Percentiles rank a stretch among this genome's conserved stretches.
Evolutionary conservation across 1,140 invertebrate genomes (phyloP).

Genomic region (Mesaphorura yosii): DNA sequence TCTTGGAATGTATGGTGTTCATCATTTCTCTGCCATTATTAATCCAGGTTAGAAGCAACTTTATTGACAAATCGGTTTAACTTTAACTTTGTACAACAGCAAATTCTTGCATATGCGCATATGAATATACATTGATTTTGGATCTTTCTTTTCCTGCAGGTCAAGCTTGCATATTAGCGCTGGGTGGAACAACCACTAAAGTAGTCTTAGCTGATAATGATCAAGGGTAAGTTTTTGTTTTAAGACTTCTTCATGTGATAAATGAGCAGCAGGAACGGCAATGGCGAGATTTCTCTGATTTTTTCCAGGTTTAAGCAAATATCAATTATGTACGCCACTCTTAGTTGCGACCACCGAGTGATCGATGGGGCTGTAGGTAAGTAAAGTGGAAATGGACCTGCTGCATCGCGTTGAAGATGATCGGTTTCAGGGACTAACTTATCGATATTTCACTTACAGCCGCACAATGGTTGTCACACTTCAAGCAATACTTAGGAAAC

Average conservation of each 20-base stretch:
- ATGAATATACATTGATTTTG: no score
- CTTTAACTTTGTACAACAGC: no score
- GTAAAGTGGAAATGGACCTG: no score
- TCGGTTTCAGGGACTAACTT: no score
- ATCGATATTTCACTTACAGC: no score
- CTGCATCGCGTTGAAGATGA: no score
- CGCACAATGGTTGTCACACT: slow-evolving; percentile 53
- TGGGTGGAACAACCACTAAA: slow-evolving; percentile 47
- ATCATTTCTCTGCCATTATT: slow-evolving; percentile 54
- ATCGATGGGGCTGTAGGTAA: slow-evolving; percentile 60
- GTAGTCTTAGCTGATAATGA: slow-evolving; percentile 40
- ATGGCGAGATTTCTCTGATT: slow-evolving; percentile 17
- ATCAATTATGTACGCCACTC: slow-evolving; percentile 50
- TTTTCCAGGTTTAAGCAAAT: slow-evolving; percentile 40
- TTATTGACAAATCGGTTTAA: no score
- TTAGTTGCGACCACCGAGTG: slow-evolving; percentile 60
- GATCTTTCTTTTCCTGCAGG: no score
- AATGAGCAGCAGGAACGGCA: background rate
- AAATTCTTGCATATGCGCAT: no score
- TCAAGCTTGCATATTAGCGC: slow-evolving; percentile 55
- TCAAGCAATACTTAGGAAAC: slow-evolving; percentile 50
- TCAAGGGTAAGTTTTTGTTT: slow-evolving; percentile 36
- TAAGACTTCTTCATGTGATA: background rate
- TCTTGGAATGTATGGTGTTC: slow-evolving; percentile 93
- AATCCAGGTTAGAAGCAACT: no score